Conservation (phyloP, 2,888 invertebrate genomes). For the Apodemia zela region DNA sequence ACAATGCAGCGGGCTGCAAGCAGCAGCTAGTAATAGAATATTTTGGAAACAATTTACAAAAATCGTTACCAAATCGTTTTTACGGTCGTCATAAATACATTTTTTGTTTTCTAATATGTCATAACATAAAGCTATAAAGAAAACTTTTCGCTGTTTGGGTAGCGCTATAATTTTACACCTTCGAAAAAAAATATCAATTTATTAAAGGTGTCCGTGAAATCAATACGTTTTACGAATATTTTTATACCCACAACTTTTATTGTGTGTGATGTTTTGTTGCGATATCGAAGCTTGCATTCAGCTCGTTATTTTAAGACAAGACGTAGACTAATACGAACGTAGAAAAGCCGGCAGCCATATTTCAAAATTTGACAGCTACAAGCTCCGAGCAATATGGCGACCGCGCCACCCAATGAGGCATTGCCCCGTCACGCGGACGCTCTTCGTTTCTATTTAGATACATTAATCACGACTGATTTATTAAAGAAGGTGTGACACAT, state of each 20-base stretch:
- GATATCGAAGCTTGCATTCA: conserved; percentile 51
- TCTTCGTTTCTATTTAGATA: conserved; percentile 58
- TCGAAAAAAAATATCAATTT: conserved; percentile 63
- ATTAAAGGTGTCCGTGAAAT: conserved; percentile 55
- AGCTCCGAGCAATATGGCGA: conserved; percentile 77
- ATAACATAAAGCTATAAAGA: conserved; percentile 64
- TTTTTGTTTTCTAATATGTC: conserved; percentile 45
- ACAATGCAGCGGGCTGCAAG: too few relatives aligned
- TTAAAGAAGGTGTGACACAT: conserved; percentile 77
- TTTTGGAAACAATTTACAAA: too few relatives aligned
- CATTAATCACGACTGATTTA: conserved; percentile 78
- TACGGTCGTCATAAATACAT: conserved; percentile 61
- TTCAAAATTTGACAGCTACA: conserved; percentile 80
- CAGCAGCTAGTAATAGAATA: too few relatives aligned
- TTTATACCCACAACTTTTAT: conserved; percentile 29
- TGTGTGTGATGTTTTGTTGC: conserved; percentile 39
- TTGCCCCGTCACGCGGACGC: conserved; percentile 68
- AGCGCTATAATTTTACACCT: conserved; percentile 63
- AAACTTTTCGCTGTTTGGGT: conserved; percentile 43
- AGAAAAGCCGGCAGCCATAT: conserved; percentile 68
- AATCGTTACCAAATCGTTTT: conserved; percentile 40
- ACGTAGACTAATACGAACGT: conserved; percentile 57
- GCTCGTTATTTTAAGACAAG: conserved; percentile 67
- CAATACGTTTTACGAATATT: conserved; percentile 29
- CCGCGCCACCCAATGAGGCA: conserved; percentile 77